phyloP scores from a whole-genome alignment of 2,797 vertebrate genomes.

The Syngnathus acus region DNA sequence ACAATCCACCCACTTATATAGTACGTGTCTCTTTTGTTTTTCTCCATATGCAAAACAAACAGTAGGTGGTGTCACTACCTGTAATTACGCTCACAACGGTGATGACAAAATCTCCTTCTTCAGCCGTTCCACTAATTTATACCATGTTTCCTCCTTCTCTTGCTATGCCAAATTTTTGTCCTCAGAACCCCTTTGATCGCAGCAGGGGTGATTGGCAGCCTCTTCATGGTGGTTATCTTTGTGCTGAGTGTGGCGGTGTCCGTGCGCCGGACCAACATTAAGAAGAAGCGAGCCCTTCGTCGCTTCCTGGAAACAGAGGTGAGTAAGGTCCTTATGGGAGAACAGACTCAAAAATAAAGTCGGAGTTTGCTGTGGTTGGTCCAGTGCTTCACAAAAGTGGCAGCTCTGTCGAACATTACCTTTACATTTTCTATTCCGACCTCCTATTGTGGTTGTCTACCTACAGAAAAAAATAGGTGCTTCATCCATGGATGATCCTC shows the following conservation, averaged over 20 bases:
- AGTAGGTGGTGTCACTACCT: background rate
- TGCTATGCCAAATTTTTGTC: constrained; percentile 8
- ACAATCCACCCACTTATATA: no score
- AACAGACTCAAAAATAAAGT: constrained; percentile 11
- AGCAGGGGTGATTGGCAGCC: constrained; percentile 88
- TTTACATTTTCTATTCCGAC: background rate
- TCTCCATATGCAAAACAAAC: no score
- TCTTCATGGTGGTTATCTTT: constrained; percentile 93
- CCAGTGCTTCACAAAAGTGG: background rate
- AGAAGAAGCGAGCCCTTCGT: constrained; percentile 91
- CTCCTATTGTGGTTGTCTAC: background rate
- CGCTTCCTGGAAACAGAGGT: constrained; percentile 98
- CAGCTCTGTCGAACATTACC: background rate
- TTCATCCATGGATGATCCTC: background rate
- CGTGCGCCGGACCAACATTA: constrained; percentile 91
- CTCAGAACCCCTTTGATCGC: constrained; percentile 92
- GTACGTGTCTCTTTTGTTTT: no score
- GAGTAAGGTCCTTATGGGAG: constrained; percentile 22
- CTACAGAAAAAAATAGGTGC: background rate
- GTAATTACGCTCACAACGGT: constrained; percentile 3
- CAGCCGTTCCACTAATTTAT: constrained; percentile 7
- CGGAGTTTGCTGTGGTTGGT: constrained; percentile 21
- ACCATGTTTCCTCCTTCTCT: constrained; percentile 3
- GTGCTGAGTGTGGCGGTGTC: constrained; percentile 86
- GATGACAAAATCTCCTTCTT: background rate